Base-by-base conservation (phyloP, 2,797 vertebrate genomes). In the Pseudomugil tenellus region DNA sequence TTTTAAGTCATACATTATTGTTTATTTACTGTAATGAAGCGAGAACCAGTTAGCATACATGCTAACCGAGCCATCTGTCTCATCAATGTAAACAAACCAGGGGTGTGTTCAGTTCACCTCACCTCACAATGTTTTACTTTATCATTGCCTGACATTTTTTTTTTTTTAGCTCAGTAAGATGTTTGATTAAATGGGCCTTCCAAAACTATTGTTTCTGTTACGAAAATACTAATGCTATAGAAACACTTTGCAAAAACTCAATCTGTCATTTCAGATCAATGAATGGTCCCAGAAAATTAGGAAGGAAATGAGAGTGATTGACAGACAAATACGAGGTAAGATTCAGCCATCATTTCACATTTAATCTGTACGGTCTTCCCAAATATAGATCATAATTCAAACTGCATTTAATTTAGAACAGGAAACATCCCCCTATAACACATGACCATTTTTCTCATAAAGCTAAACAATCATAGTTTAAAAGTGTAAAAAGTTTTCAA, bases 251-350 rank as follows among this genome's bases (percentile, higher is more conserved):
- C 58, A 53, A 28, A 58, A 14, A 58, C 23, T 43, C 6, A 17
- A 53, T 73, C 4, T 82, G 0, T 77, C 25, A 34, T 88, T 85
- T 51, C 85, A 99, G 98, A 93, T 99, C 67, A 96, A 93, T 84
- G 98, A 99, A 79, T 99, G 98, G 97, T 95, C 95, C 48, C 76
- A 85, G 26, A 94, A 93, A 86, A 94, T 95, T 63, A 91, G 92
- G 67, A 99, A 96, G 89, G 98, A 99, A 91, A 96, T 97, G 94
- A 94, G 98, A 83, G 92, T 95, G 80, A 95, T 99, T 87, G 98
- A 99, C 89, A 95, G 96, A 91, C 98, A 99, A 91, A 98, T 99
- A 79, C 90, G 97, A 95, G 98, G 98, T 99, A 89, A 94, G 92
- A 80, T 41, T 6, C 21, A 55, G 13, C 52, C 31, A 26, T 2